Evolutionary conservation across 2,888 invertebrate species (phyloP).

Genomic region (Xestia xanthographa): DNA sequence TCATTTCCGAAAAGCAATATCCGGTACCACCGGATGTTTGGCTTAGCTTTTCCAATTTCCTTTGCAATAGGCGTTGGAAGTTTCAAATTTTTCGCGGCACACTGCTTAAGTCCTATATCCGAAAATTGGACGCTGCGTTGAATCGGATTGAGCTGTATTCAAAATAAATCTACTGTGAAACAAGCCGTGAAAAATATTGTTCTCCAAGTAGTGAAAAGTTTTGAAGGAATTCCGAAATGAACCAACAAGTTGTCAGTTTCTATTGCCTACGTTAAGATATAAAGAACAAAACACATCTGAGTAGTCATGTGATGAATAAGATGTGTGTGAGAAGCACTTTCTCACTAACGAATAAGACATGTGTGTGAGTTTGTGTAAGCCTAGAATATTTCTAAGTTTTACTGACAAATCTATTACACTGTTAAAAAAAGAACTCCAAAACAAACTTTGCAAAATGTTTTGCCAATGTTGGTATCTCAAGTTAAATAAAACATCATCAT

Average conservation of each 20-base stretch:
- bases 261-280: background rate
- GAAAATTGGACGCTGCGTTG: conserved; percentile 57
- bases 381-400: background rate
- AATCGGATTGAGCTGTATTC: conserved; percentile 42
- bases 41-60: conserved; percentile 86
- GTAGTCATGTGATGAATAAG: too few relatives aligned
- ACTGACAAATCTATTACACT: background rate
- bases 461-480: background rate
- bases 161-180: conserved; percentile 43
- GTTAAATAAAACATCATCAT: background rate
- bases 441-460: background rate
- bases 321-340: too few relatives aligned
- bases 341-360: too few relatives aligned
- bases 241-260: background rate
- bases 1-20: conserved; percentile 85
- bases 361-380: background rate
- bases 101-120: conserved; percentile 57
- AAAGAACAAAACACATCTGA: background rate
- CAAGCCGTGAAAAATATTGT: background rate
- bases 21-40: conserved; percentile 82
- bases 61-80: conserved; percentile 76
- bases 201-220: background rate
- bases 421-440: too few relatives aligned
- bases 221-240: background rate
- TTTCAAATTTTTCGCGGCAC: conserved; percentile 72